Percentiles rank a stretch among this genome's conserved stretches.
Conservation (phyloP, 2,888 invertebrate genomes). For the Itoplectis maculator region DNA sequence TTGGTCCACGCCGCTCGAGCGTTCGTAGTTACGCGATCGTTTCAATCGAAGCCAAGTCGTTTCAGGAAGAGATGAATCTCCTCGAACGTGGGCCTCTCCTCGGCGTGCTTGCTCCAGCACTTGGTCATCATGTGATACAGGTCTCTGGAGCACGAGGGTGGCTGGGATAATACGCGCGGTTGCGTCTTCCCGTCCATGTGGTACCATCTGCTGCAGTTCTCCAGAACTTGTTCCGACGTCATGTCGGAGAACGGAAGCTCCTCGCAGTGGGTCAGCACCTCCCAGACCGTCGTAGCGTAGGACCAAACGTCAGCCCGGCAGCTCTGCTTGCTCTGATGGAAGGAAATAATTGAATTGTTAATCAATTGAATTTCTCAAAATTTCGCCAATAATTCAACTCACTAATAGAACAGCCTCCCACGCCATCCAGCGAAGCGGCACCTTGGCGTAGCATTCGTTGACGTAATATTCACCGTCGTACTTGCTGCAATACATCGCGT, state of each 20-base stretch:
- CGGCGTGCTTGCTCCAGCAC: slow-evolving; percentile 94
- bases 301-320: slow-evolving; percentile 96
- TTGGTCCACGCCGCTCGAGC: slow-evolving; percentile 70
- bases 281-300: slow-evolving; percentile 96
- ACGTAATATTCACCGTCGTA: slow-evolving; percentile 94
- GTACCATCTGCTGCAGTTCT: slow-evolving; percentile 90
- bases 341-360: background rate
- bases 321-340: slow-evolving; percentile 13
- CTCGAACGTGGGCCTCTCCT: slow-evolving; percentile 93
- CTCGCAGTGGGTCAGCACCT: slow-evolving; percentile 92
- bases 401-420: slow-evolving; percentile 95
- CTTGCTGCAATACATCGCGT: slow-evolving; percentile 93
- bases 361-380: background rate
- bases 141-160: slow-evolving; percentile 92
- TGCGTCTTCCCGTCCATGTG: slow-evolving; percentile 84
- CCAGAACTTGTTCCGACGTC: slow-evolving; percentile 93
- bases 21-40: slow-evolving; percentile 37
- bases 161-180: slow-evolving; percentile 87
- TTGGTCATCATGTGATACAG: slow-evolving; percentile 96
- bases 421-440: slow-evolving; percentile 97
- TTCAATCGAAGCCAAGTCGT: slow-evolving; percentile 80
- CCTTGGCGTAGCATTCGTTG: slow-evolving; percentile 91
- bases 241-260: slow-evolving; percentile 93
- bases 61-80: slow-evolving; percentile 94
- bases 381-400: slow-evolving; percentile 76